phyloP scores from a whole-genome alignment of 2,113 vertebrate species.

The Ptychochromis oligacanthus region DNA sequence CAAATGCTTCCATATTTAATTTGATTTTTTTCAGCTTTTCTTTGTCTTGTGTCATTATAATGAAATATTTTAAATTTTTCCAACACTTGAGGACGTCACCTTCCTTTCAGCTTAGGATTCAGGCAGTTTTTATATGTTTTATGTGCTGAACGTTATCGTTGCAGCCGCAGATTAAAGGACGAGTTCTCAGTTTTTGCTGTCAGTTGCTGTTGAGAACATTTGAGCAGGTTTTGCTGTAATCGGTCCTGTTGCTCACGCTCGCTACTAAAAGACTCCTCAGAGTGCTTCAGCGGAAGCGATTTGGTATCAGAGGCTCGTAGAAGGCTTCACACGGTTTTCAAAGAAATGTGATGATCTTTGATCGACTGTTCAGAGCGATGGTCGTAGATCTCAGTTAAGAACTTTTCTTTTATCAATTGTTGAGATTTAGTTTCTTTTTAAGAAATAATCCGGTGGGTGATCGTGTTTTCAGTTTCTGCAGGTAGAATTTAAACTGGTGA shows the following conservation, averaged over 20 bases:
- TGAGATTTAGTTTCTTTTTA: neutral
- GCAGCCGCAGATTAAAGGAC: neutral
- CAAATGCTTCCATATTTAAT: too few relatives aligned
- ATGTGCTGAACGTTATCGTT: fast-evolving
- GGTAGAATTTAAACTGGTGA: neutral
- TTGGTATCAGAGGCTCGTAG: neutral
- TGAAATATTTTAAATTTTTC: neutral
- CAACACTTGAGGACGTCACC: neutral
- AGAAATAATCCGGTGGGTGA: neutral
- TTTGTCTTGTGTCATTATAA: neutral
- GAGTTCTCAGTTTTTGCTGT: neutral
- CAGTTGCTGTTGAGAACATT: neutral
- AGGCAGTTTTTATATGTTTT: neutral
- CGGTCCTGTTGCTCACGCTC: neutral
- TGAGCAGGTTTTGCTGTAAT: neutral
- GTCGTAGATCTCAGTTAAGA: neutral
- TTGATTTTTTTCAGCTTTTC: neutral
- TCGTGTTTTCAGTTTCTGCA: neutral
- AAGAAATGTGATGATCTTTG: neutral
- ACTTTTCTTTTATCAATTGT: neutral
- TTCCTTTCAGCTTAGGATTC: neutral
- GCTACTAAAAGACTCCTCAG: neutral
- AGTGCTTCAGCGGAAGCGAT: neutral
- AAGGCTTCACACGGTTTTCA: neutral
- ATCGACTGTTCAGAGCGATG: neutral